Evolutionary conservation across 2,797 vertebrate genomes (phyloP).

Genomic region (Pampus argenteus): DNA sequence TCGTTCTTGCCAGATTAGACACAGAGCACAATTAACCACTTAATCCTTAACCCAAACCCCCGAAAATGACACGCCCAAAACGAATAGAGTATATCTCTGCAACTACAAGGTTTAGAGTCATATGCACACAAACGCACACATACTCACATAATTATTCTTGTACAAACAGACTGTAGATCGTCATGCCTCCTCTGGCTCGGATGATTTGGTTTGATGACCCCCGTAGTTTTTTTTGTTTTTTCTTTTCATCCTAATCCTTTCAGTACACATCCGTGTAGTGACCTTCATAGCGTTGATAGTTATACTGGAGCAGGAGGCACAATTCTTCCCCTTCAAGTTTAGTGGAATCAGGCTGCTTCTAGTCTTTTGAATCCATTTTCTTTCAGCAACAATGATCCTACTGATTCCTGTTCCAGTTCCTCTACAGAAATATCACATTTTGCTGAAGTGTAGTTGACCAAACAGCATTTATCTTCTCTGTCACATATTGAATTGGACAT

Average conservation of each 20-base stretch:
- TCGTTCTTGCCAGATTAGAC: too few relatives aligned
- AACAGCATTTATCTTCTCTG: slow-evolving; percentile 13
- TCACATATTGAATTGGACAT: background rate
- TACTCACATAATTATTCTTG: slow-evolving; percentile 21
- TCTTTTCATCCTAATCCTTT: slow-evolving; percentile 31
- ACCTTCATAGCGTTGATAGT: slow-evolving; percentile 25
- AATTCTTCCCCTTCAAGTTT: background rate
- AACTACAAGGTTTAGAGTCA: too few relatives aligned
- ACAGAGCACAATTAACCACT: too few relatives aligned
- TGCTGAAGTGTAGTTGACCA: background rate
- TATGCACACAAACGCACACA: background rate
- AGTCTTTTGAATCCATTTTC: slow-evolving; percentile 15
- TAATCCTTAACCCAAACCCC: too few relatives aligned
- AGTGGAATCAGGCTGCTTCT: slow-evolving; percentile 5
- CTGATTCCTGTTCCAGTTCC: slow-evolving; percentile 9
- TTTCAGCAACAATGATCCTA: slow-evolving; percentile 17
- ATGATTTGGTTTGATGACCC: slow-evolving; percentile 22
- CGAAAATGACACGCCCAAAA: too few relatives aligned
- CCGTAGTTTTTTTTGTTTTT: slow-evolving; percentile 2
- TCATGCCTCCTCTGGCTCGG: background rate
- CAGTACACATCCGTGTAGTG: slow-evolving; percentile 10
- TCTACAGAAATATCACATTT: slow-evolving; percentile 6
- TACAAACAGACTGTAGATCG: slow-evolving; percentile 18
- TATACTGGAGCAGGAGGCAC: background rate
- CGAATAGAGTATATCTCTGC: too few relatives aligned